These are phyloP conservation scores for Hylaea fasciaria DNA, from an alignment of 2,888 invertebrate genomes.

Conservation along the genomic window DNA sequence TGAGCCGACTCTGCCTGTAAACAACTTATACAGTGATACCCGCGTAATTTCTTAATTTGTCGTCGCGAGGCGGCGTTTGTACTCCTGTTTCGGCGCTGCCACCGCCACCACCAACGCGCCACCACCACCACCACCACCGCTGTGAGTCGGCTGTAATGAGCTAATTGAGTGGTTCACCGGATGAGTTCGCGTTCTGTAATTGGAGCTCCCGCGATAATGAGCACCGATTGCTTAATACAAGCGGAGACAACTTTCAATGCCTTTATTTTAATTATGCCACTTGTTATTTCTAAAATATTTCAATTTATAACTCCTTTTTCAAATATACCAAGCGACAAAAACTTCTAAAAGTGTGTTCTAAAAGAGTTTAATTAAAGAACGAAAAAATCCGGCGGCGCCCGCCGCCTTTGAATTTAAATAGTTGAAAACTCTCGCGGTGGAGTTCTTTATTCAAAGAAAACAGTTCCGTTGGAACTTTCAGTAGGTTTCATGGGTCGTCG, in stretches of 20 bases:
- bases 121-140: not conserved
- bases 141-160: not conserved
- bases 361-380: constrained; percentile 20
- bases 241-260: not conserved
- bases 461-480: not conserved
- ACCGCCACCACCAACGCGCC: too few species aligned
- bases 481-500: not conserved
- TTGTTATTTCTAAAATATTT: constrained; percentile 9
- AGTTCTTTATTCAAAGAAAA: constrained; percentile 4
- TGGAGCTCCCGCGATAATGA: not conserved
- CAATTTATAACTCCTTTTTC: not conserved
- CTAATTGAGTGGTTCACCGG: not conserved
- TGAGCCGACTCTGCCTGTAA: too few species aligned
- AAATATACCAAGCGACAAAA: constrained; percentile 2
- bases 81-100: too few species aligned
- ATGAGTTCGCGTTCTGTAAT: not conserved
- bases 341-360: constrained; percentile 11
- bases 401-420: constrained; percentile 12
- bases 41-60: too few species aligned
- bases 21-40: too few species aligned
- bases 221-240: not conserved
- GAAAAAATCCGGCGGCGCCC: constrained; percentile 12
- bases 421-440: constrained; percentile 5
- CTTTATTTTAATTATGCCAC: constrained; percentile 1
- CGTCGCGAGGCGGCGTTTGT: too few species aligned